These are phyloP conservation scores for Amyelois transitella DNA, from an alignment of 1,140 invertebrate species.

Conservation along the genomic window DNA sequence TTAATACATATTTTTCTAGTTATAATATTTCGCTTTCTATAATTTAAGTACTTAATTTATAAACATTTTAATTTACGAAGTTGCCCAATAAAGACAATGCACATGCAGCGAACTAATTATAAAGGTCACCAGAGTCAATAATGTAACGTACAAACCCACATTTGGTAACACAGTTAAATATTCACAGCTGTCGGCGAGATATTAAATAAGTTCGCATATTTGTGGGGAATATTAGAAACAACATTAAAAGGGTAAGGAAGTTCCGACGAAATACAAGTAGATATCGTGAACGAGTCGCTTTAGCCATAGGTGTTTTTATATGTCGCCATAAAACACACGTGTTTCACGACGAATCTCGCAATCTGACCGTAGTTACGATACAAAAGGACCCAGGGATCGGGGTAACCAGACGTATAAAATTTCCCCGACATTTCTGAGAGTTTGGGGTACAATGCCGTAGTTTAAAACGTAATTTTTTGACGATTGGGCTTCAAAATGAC, in stretches of 20 bases:
- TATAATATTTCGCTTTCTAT: too few relatives aligned
- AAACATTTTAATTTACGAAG: not conserved
- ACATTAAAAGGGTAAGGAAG: conserved; percentile 13
- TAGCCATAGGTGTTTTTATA: conserved; percentile 30
- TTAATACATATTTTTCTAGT: too few relatives aligned
- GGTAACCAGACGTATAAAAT: not conserved
- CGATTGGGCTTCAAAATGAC: too few relatives aligned
- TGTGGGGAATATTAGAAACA: conserved; percentile 4
- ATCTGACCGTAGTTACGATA: not conserved
- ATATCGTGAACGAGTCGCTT: conserved; percentile 27
- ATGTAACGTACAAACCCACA: not conserved
- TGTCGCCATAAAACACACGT: conserved; percentile 43
- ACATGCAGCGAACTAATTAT: not conserved
- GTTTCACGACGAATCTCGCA: conserved; percentile 3
- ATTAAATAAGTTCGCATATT: conserved; percentile 2
- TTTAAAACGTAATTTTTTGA: not conserved
- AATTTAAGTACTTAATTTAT: not conserved
- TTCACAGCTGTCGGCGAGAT: not conserved
- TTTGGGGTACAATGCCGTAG: not conserved
- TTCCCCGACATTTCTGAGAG: not conserved
- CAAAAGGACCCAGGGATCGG: not conserved
- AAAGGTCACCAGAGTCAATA: not conserved
- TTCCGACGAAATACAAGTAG: conserved; percentile 12
- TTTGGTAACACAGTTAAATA: not conserved
- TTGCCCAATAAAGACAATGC: not conserved